phyloP scores from a whole-genome alignment of 2,113 vertebrate genomes.

The Haplotaxodon microlepis region DNA sequence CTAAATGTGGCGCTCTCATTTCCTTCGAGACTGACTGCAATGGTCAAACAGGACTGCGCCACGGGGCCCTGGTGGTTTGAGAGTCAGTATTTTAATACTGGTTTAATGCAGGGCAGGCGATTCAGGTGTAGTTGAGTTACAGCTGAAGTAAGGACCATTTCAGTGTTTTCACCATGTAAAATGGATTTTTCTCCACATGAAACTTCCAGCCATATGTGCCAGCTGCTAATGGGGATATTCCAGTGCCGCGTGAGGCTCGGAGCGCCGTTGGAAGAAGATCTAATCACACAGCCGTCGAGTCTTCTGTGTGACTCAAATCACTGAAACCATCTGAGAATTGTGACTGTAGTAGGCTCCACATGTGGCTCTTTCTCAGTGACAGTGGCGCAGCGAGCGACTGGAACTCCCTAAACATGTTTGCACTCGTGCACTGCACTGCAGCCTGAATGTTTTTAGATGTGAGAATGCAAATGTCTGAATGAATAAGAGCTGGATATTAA shows the following conservation, averaged over 20 bases:
- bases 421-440: neutral
- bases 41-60: neutral
- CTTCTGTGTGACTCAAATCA: constrained; percentile 18
- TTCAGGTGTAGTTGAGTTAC: neutral
- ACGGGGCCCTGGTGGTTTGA: neutral
- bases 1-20: constrained; percentile 42
- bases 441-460: neutral
- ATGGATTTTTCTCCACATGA: neutral
- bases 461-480: neutral
- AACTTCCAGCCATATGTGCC: neutral
- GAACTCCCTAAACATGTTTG: neutral
- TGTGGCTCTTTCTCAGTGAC: constrained; percentile 5
- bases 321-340: constrained; percentile 40
- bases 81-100: neutral
- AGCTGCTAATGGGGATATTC: neutral
- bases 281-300: constrained; percentile 29
- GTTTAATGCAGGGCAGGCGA: neutral
- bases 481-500: neutral
- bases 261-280: constrained; percentile 23
- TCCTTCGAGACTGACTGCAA: constrained; percentile 25
- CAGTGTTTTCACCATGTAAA: neutral
- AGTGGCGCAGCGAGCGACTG: neutral
- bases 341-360: neutral
- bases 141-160: constrained; percentile 9
- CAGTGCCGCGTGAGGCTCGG: neutral